These are phyloP conservation scores for Anguilla obscura DNA, from an alignment of 2,797 vertebrate species.

Conservation along the genomic window DNA sequence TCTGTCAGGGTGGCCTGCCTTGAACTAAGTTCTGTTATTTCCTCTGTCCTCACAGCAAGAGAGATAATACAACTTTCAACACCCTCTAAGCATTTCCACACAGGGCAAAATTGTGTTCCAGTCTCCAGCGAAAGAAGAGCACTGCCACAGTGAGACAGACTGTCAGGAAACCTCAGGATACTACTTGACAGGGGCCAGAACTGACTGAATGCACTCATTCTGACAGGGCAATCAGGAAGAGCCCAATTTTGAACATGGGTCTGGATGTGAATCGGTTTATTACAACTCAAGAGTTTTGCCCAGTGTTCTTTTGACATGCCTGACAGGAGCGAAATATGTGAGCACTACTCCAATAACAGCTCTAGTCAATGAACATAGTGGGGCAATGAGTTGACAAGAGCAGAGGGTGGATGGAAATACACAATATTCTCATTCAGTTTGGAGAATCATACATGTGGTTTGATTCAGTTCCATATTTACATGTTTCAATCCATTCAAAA, in stretches of 20 bases:
- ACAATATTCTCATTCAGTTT: not conserved
- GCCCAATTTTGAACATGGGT: not conserved
- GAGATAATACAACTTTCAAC: not conserved
- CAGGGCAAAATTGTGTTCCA: not conserved
- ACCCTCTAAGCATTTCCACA: not conserved
- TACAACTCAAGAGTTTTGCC: not conserved
- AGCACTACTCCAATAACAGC: not conserved
- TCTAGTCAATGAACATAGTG: not conserved
- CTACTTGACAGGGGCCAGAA: not conserved
- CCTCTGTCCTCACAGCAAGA: constrained; percentile 12
- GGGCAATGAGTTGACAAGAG: not conserved
- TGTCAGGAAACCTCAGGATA: not conserved
- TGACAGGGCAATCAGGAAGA: not conserved
- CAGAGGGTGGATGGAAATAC: not conserved
- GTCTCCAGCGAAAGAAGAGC: not conserved
- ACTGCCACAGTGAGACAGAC: not conserved
- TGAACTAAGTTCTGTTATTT: constrained; percentile 25
- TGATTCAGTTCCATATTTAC: not conserved
- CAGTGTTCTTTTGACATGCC: not conserved
- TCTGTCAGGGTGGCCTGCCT: not conserved
- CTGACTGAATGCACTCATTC: not conserved
- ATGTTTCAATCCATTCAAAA: constrained; percentile 18
- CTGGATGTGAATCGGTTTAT: not conserved
- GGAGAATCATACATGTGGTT: not conserved
- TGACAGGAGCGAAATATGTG: not conserved